phyloP scores from a whole-genome alignment of 2,888 invertebrate species.

The Amiota minor region DNA sequence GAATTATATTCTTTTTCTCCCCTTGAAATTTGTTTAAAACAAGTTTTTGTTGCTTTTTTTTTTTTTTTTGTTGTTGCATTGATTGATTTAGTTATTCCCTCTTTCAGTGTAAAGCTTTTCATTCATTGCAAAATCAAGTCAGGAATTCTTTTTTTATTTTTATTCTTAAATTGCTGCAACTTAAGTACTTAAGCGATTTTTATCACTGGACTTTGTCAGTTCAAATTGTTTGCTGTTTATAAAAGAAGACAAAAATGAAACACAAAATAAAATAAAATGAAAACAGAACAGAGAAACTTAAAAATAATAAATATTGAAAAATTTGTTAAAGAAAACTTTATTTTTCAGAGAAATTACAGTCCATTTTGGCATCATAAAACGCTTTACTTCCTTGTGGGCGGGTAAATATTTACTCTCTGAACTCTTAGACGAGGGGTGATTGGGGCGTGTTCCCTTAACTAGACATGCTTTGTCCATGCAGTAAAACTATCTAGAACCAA shows the following conservation, averaged over 20 bases:
- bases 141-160: background rate
- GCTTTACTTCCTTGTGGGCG: constrained; percentile 15
- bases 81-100: constrained; percentile 6
- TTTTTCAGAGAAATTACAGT: constrained; percentile 52
- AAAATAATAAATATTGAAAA: background rate
- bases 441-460: background rate
- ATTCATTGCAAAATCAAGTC: too few relatives aligned
- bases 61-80: constrained; percentile 48
- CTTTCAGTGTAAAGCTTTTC: background rate
- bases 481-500: background rate
- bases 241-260: constrained; percentile 3
- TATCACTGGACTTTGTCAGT: constrained; percentile 63
- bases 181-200: constrained; percentile 64
- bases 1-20: background rate
- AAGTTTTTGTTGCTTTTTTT: constrained; percentile 48
- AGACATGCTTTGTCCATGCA: constrained; percentile 46
- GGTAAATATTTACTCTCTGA: too few relatives aligned
- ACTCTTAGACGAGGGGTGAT: too few relatives aligned
- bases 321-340: background rate
- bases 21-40: constrained; percentile 41
- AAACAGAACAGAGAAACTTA: background rate
- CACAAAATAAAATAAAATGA: background rate
- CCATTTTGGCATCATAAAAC: constrained; percentile 45
- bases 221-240: constrained; percentile 61
- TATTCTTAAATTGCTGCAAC: constrained; percentile 43